Evolutionary conservation across 2,797 vertebrate species (phyloP).

Genomic region (Silurus lanzhouensis): DNA sequence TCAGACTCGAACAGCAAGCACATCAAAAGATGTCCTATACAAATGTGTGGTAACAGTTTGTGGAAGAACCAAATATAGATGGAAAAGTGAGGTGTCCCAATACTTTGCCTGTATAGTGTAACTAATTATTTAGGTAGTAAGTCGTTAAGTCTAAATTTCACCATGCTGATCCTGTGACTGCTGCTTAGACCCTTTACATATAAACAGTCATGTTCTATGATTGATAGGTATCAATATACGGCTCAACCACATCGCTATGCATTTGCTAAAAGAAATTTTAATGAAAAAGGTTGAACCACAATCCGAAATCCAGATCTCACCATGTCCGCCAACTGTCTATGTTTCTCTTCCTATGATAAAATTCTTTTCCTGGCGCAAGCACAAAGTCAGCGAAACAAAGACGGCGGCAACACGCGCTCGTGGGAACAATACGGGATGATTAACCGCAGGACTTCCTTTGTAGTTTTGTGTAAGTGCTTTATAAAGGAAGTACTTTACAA

Average conservation of each 20-base stretch:
- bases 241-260: background rate
- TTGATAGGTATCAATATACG: background rate
- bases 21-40: too few relatives aligned
- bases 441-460: conserved; percentile 2
- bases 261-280: background rate
- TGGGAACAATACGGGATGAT: background rate
- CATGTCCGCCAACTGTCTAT: background rate
- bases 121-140: too few relatives aligned
- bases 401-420: background rate
- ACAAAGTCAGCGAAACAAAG: background rate
- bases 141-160: too few relatives aligned
- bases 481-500: background rate
- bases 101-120: too few relatives aligned
- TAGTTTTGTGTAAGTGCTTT: background rate
- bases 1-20: too few relatives aligned
- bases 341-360: background rate
- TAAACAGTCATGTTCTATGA: background rate
- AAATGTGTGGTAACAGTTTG: too few relatives aligned
- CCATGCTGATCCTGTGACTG: background rate
- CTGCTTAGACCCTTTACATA: background rate
- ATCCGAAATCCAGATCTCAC: background rate
- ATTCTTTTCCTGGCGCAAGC: background rate
- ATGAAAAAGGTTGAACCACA: background rate
- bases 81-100: too few relatives aligned
- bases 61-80: too few relatives aligned